Percentiles rank a stretch among this genome's conserved stretches.
phyloP scores from a whole-genome alignment of 2,113 vertebrate genomes.

The Platichthys stellatus region DNA sequence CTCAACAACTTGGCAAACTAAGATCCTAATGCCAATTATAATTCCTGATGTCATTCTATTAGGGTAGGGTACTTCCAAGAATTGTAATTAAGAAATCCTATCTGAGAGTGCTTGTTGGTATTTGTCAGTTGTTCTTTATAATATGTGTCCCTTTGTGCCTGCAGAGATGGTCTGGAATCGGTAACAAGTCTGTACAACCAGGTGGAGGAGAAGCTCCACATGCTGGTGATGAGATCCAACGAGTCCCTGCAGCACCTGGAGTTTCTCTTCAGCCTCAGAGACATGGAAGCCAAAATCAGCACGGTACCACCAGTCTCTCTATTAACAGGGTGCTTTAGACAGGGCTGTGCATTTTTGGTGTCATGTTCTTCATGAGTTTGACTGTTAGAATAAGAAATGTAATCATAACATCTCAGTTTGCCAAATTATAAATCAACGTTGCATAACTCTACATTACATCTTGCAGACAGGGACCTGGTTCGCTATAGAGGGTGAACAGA shows the following conservation, averaged over 20 bases:
- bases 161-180: conserved; percentile 83
- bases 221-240: conserved; percentile 90
- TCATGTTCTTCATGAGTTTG: neutral
- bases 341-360: neutral
- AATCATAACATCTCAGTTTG: neutral
- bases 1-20: too few species aligned
- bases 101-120: too few species aligned
- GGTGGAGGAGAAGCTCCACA: conserved; percentile 91
- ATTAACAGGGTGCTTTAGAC: neutral
- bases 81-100: neutral
- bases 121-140: neutral
- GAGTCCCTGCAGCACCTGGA: conserved; percentile 87
- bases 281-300: conserved; percentile 82
- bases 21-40: neutral
- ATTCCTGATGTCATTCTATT: neutral
- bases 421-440: neutral
- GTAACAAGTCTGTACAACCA: conserved; percentile 86
- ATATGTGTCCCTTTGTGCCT: neutral
- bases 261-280: conserved; percentile 81
- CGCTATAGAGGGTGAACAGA: conserved; percentile 79
- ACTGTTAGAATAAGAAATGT: neutral
- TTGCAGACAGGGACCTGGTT: conserved; percentile 87
- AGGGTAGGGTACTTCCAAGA: neutral
- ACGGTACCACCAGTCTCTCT: conserved; percentile 71
- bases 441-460: conserved; percentile 8